Evolutionary conservation across 2,797 vertebrate species (phyloP), one percentile per base, ranked within the genome.

Genomic region (Pampus argenteus): DNA sequence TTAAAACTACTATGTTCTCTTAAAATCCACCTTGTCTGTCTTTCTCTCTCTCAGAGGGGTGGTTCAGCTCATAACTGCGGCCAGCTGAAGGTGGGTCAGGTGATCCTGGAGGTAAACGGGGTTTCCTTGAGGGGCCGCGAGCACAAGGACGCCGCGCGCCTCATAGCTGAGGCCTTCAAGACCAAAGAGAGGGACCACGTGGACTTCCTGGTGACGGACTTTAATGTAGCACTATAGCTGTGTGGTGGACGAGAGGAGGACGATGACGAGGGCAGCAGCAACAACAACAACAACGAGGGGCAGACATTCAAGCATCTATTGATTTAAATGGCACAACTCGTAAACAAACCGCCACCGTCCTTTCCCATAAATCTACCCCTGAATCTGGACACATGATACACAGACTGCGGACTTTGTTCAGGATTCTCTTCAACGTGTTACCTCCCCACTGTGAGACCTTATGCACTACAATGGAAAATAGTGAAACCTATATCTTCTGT

Each of bases 101-200:
- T 99, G 86, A 98, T 99, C 78, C 78, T 99, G 92, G 98, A 99
- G 84, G 96, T 99, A 52, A 98, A 99, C 0, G 97, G 98, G 49
- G 88, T 94, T 2, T 94, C 97, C 0, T 91, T 99, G 0, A 91
- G 93, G 29, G 97, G 96, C 34, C 97, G 96, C 18, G 97, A 99
- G 86, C 98, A 99, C 76, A 93, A 96, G 38, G 97, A 98, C 9
- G 97, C 98, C 0, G 98, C 98, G 0, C 95, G 96, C 2, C 90
- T 98, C 94, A 99, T 99, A 2, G 98, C 98, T 0, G 97, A 99
- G 92, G 98, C 97, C 87, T 99, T 99, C 84, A 99, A 99, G 95
- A 96, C 93, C 93, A 98, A 98, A 95, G 97, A 99, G 42, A 95
- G 91, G 72, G 97, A 99, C 92, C 84, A 96, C 81, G 91, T 99